Conservation (phyloP, 2,888 invertebrate genomes). For the Uropetala carovei region DNA sequence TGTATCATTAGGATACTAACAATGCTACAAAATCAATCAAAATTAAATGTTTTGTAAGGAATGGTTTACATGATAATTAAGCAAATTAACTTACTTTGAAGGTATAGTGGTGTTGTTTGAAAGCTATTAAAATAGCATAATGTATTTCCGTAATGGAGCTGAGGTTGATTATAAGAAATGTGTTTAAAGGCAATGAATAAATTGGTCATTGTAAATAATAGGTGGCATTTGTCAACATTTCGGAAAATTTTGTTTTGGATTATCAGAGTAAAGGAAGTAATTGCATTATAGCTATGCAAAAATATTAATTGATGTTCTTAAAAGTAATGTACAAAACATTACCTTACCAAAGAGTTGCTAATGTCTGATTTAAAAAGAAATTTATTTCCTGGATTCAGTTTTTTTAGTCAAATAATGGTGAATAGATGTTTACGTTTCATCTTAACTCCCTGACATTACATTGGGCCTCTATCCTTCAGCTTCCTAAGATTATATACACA, state of each 20-base stretch:
- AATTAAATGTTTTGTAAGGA: slow-evolving; percentile 57
- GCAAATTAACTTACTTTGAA: slow-evolving; percentile 3
- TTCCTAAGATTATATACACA: not conserved
- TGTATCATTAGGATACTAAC: too few species aligned
- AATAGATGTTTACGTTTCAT: not conserved
- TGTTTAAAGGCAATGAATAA: slow-evolving; percentile 33
- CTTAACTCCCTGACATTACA: not conserved
- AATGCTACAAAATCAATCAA: not conserved
- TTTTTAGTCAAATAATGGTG: not conserved
- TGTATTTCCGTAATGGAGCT: slow-evolving; percentile 15
- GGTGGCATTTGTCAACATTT: slow-evolving; percentile 9
- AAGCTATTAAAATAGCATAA: slow-evolving; percentile 32
- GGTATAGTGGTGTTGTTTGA: slow-evolving; percentile 29
- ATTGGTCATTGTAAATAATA: slow-evolving; percentile 26
- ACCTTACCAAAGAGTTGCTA: not conserved
- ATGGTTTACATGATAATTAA: slow-evolving; percentile 35
- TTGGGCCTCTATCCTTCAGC: slow-evolving; percentile 49
- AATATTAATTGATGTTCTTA: too few species aligned
- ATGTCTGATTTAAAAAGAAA: slow-evolving; percentile 1
- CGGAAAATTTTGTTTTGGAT: not conserved
- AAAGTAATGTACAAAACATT: too few species aligned
- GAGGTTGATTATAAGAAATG: not conserved
- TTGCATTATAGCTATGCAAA: too few species aligned
- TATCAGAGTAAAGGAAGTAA: too few species aligned
- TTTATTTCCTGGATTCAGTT: not conserved